phyloP scores from a whole-genome alignment of 2,888 invertebrate species.

The Eulithis prunata region DNA sequence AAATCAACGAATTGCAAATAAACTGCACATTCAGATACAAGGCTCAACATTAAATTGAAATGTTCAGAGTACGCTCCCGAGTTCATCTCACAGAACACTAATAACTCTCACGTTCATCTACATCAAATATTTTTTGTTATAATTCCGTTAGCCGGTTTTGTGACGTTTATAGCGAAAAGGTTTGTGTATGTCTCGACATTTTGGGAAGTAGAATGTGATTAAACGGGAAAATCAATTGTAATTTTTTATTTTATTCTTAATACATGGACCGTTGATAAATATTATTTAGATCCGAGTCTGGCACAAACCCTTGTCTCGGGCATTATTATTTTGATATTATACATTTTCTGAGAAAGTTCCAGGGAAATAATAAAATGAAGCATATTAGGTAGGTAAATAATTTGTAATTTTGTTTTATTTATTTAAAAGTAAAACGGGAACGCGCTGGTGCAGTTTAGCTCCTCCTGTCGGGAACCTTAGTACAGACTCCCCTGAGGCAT shows the following conservation, averaged over 20 bases:
- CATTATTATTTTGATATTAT: too few species aligned
- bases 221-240: too few species aligned
- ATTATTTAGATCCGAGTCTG: too few species aligned
- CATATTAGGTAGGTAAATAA: neutral
- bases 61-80: constrained; percentile 4
- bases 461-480: constrained; percentile 58
- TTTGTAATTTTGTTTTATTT: neutral
- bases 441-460: neutral
- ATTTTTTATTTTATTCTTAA: too few species aligned
- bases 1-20: constrained; percentile 17
- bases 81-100: too few species aligned
- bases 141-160: neutral
- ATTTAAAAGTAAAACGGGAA: neutral
- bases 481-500: constrained; percentile 66
- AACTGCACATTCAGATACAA: constrained; percentile 4
- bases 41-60: constrained; percentile 9
- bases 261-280: too few species aligned
- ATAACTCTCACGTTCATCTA: neutral
- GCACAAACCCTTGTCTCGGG: too few species aligned
- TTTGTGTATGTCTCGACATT: neutral
- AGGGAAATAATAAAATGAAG: too few species aligned
- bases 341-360: too few species aligned
- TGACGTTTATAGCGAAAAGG: neutral
- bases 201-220: too few species aligned
- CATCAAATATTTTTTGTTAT: constrained; percentile 2